Evolutionary conservation across 2,888 invertebrate species (phyloP).

Genomic region (Acanthosepion esculentum): DNA sequence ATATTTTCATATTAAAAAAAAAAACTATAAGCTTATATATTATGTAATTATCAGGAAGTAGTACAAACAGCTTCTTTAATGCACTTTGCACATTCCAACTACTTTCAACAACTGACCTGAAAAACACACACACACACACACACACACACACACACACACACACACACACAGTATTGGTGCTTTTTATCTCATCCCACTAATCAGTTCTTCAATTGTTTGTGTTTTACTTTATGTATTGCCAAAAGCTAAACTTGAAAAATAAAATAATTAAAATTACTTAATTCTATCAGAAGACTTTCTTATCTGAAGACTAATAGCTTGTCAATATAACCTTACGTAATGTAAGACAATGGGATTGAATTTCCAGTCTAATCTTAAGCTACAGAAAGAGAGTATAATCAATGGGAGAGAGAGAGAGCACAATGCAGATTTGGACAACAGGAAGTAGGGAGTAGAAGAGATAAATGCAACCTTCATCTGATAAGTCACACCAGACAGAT

Average conservation of each 20-base stretch:
- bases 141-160: neutral
- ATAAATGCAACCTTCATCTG: no score
- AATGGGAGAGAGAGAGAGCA: no score
- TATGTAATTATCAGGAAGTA: no score
- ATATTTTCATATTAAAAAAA: no score
- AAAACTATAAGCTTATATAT: no score
- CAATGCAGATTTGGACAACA: no score
- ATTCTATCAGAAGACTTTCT: neutral
- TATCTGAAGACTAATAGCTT: neutral
- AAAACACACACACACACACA: neutral
- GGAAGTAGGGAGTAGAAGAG: no score
- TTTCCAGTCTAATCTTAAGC: no score
- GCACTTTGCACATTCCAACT: neutral
- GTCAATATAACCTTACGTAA: neutral
- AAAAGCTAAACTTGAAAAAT: neutral
- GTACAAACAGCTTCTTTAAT: neutral
- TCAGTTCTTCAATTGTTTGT: neutral
- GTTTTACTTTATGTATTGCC: neutral
- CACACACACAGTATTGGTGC: neutral
- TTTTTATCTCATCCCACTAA: neutral
- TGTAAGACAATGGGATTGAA: neutral
- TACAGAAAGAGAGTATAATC: no score
- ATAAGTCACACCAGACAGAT: no score
- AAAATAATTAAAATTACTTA: neutral
- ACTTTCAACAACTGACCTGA: neutral